phyloP scores from a whole-genome alignment of 2,888 invertebrate species.

The Platerodrilus igneus region DNA sequence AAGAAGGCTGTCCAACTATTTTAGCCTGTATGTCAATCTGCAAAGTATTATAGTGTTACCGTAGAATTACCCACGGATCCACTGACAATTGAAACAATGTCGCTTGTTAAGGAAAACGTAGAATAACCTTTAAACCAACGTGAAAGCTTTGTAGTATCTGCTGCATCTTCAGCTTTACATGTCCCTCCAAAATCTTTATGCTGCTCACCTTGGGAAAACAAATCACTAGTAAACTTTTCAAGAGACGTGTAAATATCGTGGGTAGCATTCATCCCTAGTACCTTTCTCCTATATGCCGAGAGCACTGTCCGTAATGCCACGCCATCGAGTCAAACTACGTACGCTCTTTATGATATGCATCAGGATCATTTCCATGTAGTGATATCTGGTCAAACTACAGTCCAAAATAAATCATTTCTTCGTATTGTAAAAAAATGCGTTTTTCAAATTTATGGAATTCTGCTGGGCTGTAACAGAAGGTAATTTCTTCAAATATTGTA shows the following conservation, averaged over 20 bases:
- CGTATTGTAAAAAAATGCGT: too few species aligned
- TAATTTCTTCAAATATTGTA: too few species aligned
- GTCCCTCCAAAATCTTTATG: constrained; percentile 9
- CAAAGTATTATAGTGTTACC: too few species aligned
- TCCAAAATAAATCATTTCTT: constrained; percentile 2
- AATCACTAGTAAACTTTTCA: constrained; percentile 1
- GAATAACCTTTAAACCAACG: constrained; percentile 5
- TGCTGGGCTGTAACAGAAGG: too few species aligned
- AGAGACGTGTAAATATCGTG: constrained; percentile 5
- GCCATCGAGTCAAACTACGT: constrained; percentile 3
- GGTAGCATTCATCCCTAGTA: constrained; percentile 5
- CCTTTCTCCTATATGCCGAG: background rate
- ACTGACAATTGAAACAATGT: constrained; percentile 4
- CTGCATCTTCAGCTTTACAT: constrained; percentile 3
- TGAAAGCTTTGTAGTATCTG: constrained; percentile 3
- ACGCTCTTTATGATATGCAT: constrained; percentile 3
- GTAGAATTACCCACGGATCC: background rate
- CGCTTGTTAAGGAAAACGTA: background rate
- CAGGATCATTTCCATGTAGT: constrained; percentile 8
- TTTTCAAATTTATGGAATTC: too few species aligned
- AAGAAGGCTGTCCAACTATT: too few species aligned
- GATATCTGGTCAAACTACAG: constrained; percentile 1
- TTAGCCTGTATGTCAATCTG: too few species aligned
- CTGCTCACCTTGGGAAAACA: constrained; percentile 6
- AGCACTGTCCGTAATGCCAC: constrained; percentile 2